A percentile compares a stretch with the other conserved stretches of the same genome.
Evolutionary conservation across 2,888 invertebrate species (phyloP).

Genomic region (Malthinus seriepunctatus): DNA sequence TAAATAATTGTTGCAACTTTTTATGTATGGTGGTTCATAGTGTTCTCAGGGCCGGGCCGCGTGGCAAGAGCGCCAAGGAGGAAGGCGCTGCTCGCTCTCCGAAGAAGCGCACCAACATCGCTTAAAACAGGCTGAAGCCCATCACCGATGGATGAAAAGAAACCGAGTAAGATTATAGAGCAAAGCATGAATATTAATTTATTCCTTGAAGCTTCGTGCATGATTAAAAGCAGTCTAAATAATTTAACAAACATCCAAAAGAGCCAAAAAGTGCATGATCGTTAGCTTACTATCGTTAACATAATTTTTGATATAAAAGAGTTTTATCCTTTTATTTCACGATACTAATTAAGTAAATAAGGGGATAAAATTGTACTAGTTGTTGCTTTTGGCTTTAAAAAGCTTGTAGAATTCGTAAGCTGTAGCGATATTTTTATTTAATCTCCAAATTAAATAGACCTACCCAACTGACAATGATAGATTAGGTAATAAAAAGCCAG

Average conservation of each 20-base stretch:
- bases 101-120: conserved; percentile 67
- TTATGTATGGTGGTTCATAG: conserved; percentile 53
- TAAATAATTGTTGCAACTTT: neutral
- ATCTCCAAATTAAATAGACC: neutral
- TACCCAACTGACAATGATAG: conserved; percentile 3
- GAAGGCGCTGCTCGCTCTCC: conserved; percentile 68
- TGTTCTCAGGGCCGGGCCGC: conserved; percentile 83
- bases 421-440: neutral
- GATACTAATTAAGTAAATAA: no score
- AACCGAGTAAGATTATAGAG: conserved; percentile 69
- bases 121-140: conserved; percentile 64
- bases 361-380: no score
- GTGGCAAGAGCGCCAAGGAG: conserved; percentile 72
- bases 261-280: no score
- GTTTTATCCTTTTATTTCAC: no score
- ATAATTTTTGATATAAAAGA: no score
- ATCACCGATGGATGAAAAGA: conserved; percentile 82
- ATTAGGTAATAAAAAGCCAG: conserved; percentile 3
- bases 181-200: conserved; percentile 17
- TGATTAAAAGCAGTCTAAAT: neutral
- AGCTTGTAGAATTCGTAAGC: neutral
- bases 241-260: neutral
- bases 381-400: neutral
- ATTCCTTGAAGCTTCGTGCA: neutral
- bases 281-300: neutral